Base-by-base conservation (phyloP, 2,797 vertebrate species). In the Notolabrus celidotus region DNA sequence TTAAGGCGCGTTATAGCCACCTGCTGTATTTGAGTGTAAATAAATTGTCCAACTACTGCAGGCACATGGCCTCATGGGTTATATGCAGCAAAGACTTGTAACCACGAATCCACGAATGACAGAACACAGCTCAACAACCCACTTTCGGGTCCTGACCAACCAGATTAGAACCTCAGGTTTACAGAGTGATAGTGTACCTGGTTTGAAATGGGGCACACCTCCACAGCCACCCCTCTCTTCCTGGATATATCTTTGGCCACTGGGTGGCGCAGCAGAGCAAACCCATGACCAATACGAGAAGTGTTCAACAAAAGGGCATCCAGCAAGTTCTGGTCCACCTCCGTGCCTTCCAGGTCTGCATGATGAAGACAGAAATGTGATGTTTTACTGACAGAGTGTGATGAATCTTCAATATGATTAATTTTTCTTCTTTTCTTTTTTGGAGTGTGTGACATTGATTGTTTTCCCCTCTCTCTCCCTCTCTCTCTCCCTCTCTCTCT, bases 191-290 rank as follows among this genome's bases (percentile, higher is more conserved):
- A 2, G 10, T 7, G 36, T 79, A 95, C 97, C 96, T 98, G 97
- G 84, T 98, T 99, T 82, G 97, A 99, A 85, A 98, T 94, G 42
- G 97, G 97, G 60, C 97, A 98, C 70, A 98, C 92, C 85, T 98
- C 97, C 42, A 97, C 38, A 15, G 96, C 94, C 49, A 97, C 89
- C 15, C 93, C 92, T 86, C 67, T 94, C 86, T 94, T 94, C 85
- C 88, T 88, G 49, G 95, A 94, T 1, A 96, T 69, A 19, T 86
- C 82, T 86, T 86, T 95, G 66, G 94, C 93, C 45, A 93, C 65
- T 0, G 95, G 96, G 60, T 98, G 97, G 77, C 93, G 96, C 11
- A 56, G 53, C 50, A 98, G 79, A 33, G 96, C 95, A 53, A 96
- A 96, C 15, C 97, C 96, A 0, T 98, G 97, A 43, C 97, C 97